Percentiles rank a stretch among this genome's conserved stretches.
Evolutionary conservation across 1,140 invertebrate species (phyloP).

Genomic region (Papilio helenus): DNA sequence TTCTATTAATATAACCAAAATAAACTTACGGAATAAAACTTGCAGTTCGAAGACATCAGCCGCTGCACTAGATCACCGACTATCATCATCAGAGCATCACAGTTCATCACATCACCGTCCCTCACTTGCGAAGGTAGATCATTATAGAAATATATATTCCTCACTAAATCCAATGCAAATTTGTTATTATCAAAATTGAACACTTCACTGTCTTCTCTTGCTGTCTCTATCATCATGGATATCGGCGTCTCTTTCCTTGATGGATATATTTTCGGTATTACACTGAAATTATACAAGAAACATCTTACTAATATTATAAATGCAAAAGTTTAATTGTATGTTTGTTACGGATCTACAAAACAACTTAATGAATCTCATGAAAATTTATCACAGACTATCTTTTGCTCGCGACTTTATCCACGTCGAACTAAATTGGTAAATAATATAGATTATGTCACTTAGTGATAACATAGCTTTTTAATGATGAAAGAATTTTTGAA

Average conservation of each 20-base stretch:
- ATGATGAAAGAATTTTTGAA: no score
- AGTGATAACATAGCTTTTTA: no score
- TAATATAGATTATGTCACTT: no score
- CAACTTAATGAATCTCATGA: no score
- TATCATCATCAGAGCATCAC: conserved; percentile 58
- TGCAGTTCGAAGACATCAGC: conserved; percentile 84
- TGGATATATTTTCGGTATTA: conserved; percentile 63
- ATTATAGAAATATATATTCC: conserved; percentile 71
- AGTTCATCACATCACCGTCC: conserved; percentile 44
- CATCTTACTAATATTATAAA: background rate
- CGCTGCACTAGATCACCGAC: conserved; percentile 64
- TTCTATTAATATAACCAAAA: background rate
- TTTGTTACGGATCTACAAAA: no score
- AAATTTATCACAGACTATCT: no score
- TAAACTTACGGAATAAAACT: conserved; percentile 85
- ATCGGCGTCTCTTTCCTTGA: conserved; percentile 55
- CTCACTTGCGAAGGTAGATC: conserved; percentile 71
- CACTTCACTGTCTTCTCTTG: conserved; percentile 54
- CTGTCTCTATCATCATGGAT: conserved; percentile 58
- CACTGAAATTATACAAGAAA: conserved; percentile 54
- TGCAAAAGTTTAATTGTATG: background rate
- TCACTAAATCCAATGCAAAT: conserved; percentile 61
- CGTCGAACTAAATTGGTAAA: no score
- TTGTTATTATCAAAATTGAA: conserved; percentile 54
- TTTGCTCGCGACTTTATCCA: no score